Percentiles rank a stretch among this genome's conserved stretches.
Evolutionary conservation across 35 echinoderm and acorn worm species (phyloP).

Genomic region (Ophiothrix spiculata): DNA sequence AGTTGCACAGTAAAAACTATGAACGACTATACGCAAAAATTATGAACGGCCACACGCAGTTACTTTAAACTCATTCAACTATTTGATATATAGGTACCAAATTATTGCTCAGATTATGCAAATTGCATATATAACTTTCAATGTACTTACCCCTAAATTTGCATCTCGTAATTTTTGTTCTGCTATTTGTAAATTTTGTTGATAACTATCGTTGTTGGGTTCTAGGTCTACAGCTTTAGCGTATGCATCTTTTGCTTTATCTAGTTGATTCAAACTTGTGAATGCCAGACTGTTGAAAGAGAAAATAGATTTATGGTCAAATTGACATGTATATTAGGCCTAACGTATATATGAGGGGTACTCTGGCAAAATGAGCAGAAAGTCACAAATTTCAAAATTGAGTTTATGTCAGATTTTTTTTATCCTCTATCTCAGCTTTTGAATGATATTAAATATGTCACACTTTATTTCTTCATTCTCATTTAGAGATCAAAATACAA

Average conservation of each 20-base stretch:
- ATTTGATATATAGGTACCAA: too few species aligned
- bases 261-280: slow-evolving; percentile 73
- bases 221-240: slow-evolving; percentile 83
- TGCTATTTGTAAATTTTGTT: slow-evolving; percentile 81
- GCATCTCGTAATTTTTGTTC: slow-evolving; percentile 88
- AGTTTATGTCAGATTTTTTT: slow-evolving; percentile 54
- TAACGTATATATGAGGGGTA: too few species aligned
- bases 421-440: slow-evolving; percentile 74
- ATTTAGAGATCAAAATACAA: too few species aligned
- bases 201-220: slow-evolving; percentile 79
- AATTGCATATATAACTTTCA: neutral
- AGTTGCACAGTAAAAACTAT: neutral
- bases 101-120: neutral
- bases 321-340: too few species aligned
- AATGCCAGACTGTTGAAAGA: slow-evolving; percentile 69
- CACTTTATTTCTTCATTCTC: too few species aligned
- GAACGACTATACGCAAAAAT: neutral
- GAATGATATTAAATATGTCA: too few species aligned
- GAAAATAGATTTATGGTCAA: neutral
- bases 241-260: slow-evolving; percentile 81
- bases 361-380: too few species aligned
- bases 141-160: slow-evolving; percentile 43
- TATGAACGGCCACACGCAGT: too few species aligned
- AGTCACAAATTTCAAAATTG: too few species aligned
- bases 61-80: neutral